phyloP scores from a whole-genome alignment of 2,113 vertebrate genomes.

The Atherinomorus stipes region DNA sequence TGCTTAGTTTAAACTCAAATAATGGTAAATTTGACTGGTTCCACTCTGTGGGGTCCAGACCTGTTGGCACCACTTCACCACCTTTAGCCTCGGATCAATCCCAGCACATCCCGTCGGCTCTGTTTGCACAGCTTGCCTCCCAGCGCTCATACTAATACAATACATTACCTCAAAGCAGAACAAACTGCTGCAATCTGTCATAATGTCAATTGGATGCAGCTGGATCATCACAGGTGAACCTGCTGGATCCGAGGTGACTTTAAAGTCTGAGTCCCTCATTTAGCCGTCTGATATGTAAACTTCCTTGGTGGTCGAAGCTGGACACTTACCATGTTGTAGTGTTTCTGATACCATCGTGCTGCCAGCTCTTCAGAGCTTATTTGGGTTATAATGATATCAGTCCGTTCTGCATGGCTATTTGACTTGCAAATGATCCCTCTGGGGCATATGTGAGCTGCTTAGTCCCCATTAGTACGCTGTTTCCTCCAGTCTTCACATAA shows the following conservation, averaged over 20 bases:
- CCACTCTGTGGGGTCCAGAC: constrained; percentile 76
- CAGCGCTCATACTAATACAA: constrained; percentile 65
- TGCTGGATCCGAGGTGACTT: background rate
- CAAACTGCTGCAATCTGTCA: constrained; percentile 57
- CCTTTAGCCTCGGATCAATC: constrained; percentile 70
- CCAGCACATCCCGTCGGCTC: constrained; percentile 55
- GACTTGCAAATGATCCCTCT: background rate
- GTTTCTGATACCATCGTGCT: background rate
- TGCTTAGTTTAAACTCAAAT: constrained; percentile 73
- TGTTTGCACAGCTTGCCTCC: constrained; percentile 80
- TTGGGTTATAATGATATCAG: background rate
- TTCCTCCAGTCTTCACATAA: background rate
- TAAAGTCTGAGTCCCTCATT: background rate
- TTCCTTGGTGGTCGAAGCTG: background rate
- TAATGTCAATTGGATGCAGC: constrained; percentile 37
- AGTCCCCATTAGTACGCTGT: background rate
- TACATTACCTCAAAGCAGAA: constrained; percentile 62
- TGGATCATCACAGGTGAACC: constrained; percentile 35
- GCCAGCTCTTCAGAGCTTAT: background rate
- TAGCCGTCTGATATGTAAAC: background rate
- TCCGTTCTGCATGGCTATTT: background rate
- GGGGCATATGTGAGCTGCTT: background rate
- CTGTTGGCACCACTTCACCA: constrained; percentile 74
- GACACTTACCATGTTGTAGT: accelerated
- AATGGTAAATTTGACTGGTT: constrained; percentile 76